Evolutionary conservation across 2,888 invertebrate genomes (phyloP), one percentile per base, ranked within the genome.

Genomic region (Biston betularia): DNA sequence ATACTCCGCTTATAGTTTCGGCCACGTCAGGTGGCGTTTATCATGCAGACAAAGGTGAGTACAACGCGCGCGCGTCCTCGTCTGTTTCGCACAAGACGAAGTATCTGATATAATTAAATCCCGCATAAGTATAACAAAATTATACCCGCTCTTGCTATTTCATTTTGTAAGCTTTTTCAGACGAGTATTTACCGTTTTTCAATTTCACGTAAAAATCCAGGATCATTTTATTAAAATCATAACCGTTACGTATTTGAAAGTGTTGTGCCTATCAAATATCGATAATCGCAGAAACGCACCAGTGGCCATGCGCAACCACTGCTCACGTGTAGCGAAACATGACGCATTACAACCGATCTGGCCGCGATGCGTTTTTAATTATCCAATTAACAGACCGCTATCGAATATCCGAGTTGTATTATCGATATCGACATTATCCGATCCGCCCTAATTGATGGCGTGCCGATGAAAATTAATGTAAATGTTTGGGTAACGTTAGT

Each of bases 321-420:
- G 45, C 38, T 38, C 67, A 65, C 61, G 66, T 64, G 59, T 35
- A 50, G 15, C 60, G 60, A 57, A 57, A 56, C 61, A 56, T 60
- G 55, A 38, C 48, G 55, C 57, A 11, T 40, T 59, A 45, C 82
- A 80, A 78, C 79, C 78, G 76, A 70, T 81, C 82, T 81, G 75
- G 80, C 78, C 77, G 68, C 76, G 80, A 89, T 85, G 83, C 60
- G 77, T 79, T 85, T 87, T 85, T 88, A 88, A 89, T 87, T 70
- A 71, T 76, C 78, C 79, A 81, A 88, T 89, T 86, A 87, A 82
- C 80, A 75, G 45, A 57, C 61, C 56, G 69, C 65, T 82, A 81
- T 82, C 79, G 75, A 79, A 61, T 73, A 71, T 71, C 67, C 63
- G 49, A 77, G 65, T 66, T 15, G 67, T 65, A 65, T 71, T 82